Evolutionary conservation across 2,888 invertebrate species (phyloP).

Genomic region (Bunonema sp.): DNA sequence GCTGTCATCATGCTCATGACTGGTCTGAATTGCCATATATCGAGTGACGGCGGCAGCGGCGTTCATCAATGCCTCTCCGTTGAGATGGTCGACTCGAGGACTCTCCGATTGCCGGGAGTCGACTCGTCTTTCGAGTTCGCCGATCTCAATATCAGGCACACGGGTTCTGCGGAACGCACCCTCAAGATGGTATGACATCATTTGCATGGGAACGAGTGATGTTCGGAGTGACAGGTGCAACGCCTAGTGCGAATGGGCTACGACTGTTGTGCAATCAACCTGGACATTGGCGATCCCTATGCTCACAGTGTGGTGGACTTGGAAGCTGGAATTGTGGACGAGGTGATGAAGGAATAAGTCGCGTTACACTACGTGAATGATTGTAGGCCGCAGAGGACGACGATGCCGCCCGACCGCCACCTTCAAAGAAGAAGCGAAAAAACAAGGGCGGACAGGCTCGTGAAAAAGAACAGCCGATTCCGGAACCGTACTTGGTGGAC

Average conservation of each 20-base stretch:
- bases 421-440: conserved; percentile 32
- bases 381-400: conserved; percentile 2
- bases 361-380: not conserved
- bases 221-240: too few relatives aligned
- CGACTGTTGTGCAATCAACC: conserved; percentile 23
- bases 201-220: too few relatives aligned
- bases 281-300: conserved; percentile 17
- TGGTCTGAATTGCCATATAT: too few relatives aligned
- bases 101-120: too few relatives aligned
- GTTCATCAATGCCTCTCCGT: too few relatives aligned
- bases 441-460: conserved; percentile 9
- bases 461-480: conserved; percentile 9
- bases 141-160: conserved; percentile 15
- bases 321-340: not conserved
- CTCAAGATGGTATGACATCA: conserved; percentile 26
- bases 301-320: not conserved
- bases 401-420: too few relatives aligned
- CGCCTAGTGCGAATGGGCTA: conserved; percentile 22
- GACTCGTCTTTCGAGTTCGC: conserved; percentile 16
- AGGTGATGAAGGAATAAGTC: not conserved
- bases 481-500: conserved; percentile 19
- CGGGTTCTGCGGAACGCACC: conserved; percentile 15
- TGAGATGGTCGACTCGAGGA: too few relatives aligned
- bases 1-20: too few relatives aligned
- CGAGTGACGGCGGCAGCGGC: too few relatives aligned